Base-by-base conservation (phyloP, 92 coral and sea anemone genomes). In the Porites divaricata region DNA sequence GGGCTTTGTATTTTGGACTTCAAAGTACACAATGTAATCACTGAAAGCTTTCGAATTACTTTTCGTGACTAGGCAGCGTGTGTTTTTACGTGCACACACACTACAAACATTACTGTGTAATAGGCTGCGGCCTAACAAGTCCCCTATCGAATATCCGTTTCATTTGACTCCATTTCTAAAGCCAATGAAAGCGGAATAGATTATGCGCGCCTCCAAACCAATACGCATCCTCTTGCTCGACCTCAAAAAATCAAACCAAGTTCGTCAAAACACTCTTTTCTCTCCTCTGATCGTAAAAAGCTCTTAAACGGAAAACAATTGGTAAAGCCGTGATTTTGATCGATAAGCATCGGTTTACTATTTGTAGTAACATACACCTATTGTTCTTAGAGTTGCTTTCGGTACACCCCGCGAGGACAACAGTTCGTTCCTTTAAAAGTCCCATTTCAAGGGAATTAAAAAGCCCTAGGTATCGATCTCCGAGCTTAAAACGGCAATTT, bases 321-420 rank as follows among this genome's bases (percentile, higher is more conserved):
- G 81, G 54, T 75, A 76, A 84, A 65, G 90, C 87, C 87, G 93
- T 91, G 98, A 94, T 89, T 92, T 94, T 80, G 69, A 35, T 67
- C 54, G 95, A 92, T 92, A 92, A 92, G 90, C 87, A 94, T 94
- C 98, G 90, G 92, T 79, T 90, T 89, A 84, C 91, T 67, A 80
- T 92, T 83, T 81, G 78, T 72, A 87, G 95, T 92, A 92, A 88
- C 98, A 82, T 89, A 89, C 83, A 67, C 79, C 98, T 76, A 94
- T 92, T 94, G 98, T 94, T 91, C 92, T 89, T 81, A 77, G 72
- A 81, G 85, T 81, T 80, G 88, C 77, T 76, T 92, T 80, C 85
- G 52, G 89, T 58, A 74, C 94, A 86, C 90, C 86, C 87, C 76
- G 86, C 82, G 88, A 86, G 88, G 63, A 50, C 50, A 20, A 72